phyloP scores from a whole-genome alignment of 2,113 vertebrate genomes.

The Pica pica region DNA sequence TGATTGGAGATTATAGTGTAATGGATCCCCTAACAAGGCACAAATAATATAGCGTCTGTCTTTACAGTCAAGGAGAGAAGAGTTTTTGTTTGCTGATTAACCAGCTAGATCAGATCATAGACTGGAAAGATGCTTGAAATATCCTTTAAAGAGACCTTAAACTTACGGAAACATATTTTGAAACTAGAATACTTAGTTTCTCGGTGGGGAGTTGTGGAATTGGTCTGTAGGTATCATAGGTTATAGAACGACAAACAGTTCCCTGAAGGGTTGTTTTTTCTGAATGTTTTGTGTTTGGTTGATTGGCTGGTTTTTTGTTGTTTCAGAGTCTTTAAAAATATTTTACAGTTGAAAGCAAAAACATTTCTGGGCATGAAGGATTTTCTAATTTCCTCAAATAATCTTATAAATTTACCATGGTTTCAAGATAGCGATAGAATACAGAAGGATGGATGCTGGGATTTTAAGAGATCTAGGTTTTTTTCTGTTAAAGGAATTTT shows the following conservation, averaged over 20 bases:
- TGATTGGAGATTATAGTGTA: background rate
- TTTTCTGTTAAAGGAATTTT: too few relatives aligned
- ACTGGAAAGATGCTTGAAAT: background rate
- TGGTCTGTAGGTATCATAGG: background rate
- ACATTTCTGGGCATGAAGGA: background rate
- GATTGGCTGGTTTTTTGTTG: background rate
- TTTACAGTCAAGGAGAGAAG: background rate
- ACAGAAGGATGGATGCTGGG: background rate
- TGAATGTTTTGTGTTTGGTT: background rate
- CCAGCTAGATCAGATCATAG: background rate
- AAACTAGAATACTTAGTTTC: background rate
- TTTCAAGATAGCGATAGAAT: background rate
- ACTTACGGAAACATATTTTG: background rate
- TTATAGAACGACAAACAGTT: background rate
- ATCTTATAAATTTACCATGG: background rate
- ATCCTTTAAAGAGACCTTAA: background rate
- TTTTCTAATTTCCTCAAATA: background rate
- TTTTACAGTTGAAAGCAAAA: background rate
- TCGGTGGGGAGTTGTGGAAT: accelerated
- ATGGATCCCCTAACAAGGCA: background rate
- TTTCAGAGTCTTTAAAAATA: background rate
- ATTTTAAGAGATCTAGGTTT: too few relatives aligned
- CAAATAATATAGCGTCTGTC: background rate
- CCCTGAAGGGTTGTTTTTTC: accelerated
- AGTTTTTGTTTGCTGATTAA: background rate